A percentile compares a stretch with the other conserved stretches of the same genome.
Evolutionary conservation across 2,888 invertebrate species (phyloP).

Genomic region (Osedax frankpressi): DNA sequence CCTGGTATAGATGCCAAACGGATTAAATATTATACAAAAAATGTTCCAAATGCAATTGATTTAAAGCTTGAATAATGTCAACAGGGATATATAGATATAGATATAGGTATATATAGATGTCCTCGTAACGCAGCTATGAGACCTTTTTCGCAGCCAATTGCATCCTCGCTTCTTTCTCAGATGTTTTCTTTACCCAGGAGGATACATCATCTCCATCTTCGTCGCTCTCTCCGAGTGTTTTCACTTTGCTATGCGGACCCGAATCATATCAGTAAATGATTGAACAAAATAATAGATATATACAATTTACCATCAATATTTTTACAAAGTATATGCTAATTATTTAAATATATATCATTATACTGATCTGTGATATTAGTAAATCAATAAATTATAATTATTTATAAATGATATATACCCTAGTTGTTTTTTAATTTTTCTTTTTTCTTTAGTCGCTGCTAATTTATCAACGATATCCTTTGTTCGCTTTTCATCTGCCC

Average conservation of each 20-base stretch:
- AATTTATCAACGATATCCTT: conserved; percentile 72
- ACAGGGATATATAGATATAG: too few relatives aligned
- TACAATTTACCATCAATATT: too few relatives aligned
- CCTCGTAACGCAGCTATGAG: conserved; percentile 29
- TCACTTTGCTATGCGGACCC: conserved; percentile 32
- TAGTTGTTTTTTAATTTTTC: conserved; percentile 61
- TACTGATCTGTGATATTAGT: too few relatives aligned
- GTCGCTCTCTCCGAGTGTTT: conserved; percentile 47
- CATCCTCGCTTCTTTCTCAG: conserved; percentile 64
- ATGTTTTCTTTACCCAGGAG: conserved; percentile 71
- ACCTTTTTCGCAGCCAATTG: conserved; percentile 71
- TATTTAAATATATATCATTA: too few relatives aligned
- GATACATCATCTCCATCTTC: conserved; percentile 54
- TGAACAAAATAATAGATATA: too few relatives aligned
- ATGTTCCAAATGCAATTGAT: not conserved
- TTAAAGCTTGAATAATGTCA: not conserved
- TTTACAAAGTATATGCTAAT: too few relatives aligned
- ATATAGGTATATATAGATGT: too few relatives aligned
- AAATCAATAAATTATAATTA: too few relatives aligned
- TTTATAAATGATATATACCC: conserved; percentile 48
- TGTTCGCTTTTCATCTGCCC: conserved; percentile 56
- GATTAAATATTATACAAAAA: not conserved
- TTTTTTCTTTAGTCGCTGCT: conserved; percentile 63
- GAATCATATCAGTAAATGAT: not conserved
- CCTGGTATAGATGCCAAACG: conserved; percentile 48